phyloP scores from a whole-genome alignment of 1,140 invertebrate genomes.

The Anagrus nilaparvatae region DNA sequence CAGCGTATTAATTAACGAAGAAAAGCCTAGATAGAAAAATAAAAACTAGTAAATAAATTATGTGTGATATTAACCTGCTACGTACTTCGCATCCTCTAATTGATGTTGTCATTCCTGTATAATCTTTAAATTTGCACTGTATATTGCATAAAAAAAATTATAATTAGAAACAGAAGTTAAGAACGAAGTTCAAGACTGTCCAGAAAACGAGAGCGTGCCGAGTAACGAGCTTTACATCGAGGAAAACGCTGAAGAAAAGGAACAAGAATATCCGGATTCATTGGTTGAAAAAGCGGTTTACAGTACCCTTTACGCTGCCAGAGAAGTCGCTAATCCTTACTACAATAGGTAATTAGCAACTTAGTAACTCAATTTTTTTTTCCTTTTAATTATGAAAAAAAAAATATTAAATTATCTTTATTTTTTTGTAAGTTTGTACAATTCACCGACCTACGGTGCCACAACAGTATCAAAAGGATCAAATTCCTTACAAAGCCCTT shows the following conservation, averaged over 20 bases:
- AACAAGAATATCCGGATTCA: conserved; percentile 36
- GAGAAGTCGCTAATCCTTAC: too few relatives aligned
- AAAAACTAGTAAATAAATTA: too few relatives aligned
- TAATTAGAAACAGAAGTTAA: conserved; percentile 40
- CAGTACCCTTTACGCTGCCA: conserved; percentile 35
- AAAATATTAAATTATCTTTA: conserved; percentile 1
- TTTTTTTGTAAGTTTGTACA: conserved; percentile 32
- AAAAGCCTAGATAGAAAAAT: too few relatives aligned
- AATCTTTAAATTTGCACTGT: too few relatives aligned
- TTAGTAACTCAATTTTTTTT: background rate
- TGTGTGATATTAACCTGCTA: too few relatives aligned
- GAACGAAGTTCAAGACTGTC: conserved; percentile 39
- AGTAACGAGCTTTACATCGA: conserved; percentile 38
- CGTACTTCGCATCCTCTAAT: too few relatives aligned
- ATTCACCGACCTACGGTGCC: conserved; percentile 31
- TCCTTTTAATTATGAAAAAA: background rate
- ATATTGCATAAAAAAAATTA: too few relatives aligned
- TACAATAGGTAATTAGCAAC: conserved; percentile 50
- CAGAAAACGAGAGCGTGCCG: conserved; percentile 37
- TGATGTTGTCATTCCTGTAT: too few relatives aligned
- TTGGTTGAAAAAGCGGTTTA: conserved; percentile 40
- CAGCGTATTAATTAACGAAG: too few relatives aligned
- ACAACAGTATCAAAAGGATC: conserved; percentile 39
- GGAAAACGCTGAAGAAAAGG: conserved; percentile 38
- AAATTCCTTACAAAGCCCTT: conserved; percentile 39